A percentile compares a stretch with the other conserved stretches of the same genome.
phyloP scores from a whole-genome alignment of 2,797 vertebrate species.

The Bovichtus variegatus region DNA sequence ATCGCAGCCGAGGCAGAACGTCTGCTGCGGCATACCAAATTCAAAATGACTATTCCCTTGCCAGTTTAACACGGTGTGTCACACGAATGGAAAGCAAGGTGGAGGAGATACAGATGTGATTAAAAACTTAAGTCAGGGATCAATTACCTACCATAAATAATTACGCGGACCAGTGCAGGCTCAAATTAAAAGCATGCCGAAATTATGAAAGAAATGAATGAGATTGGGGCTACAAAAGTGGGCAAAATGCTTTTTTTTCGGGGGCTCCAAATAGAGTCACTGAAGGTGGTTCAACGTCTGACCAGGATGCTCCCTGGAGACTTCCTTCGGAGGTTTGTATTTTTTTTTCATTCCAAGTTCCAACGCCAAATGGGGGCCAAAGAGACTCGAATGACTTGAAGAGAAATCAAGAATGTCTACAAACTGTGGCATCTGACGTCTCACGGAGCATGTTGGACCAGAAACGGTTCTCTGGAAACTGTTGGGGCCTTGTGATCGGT shows the following conservation, averaged over 20 bases:
- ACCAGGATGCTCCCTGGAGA: neutral
- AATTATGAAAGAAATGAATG: constrained; percentile 18
- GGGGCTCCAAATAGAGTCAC: neutral
- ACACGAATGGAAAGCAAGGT: constrained; percentile 12
- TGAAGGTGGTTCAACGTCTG: neutral
- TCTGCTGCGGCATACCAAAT: constrained; percentile 15
- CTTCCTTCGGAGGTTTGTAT: neutral
- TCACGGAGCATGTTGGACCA: too few relatives aligned
- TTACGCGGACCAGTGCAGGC: constrained; percentile 29
- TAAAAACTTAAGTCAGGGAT: constrained; percentile 56
- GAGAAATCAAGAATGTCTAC: too few relatives aligned
- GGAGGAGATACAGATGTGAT: constrained; percentile 34
- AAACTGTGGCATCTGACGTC: too few relatives aligned
- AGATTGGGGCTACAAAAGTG: neutral
- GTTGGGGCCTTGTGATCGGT: too few relatives aligned
- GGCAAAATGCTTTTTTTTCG: neutral
- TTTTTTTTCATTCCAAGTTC: too few relatives aligned
- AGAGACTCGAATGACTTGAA: too few relatives aligned
- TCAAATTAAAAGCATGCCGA: constrained; percentile 57
- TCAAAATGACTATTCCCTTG: neutral
- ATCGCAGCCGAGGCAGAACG: constrained; percentile 17
- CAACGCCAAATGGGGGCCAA: too few relatives aligned
- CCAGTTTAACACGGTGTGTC: constrained; percentile 16
- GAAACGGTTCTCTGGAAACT: too few relatives aligned
- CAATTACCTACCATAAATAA: constrained; percentile 48